Base-by-base conservation (phyloP, 2,113 vertebrate genomes). In the Brachirus orientalis region DNA sequence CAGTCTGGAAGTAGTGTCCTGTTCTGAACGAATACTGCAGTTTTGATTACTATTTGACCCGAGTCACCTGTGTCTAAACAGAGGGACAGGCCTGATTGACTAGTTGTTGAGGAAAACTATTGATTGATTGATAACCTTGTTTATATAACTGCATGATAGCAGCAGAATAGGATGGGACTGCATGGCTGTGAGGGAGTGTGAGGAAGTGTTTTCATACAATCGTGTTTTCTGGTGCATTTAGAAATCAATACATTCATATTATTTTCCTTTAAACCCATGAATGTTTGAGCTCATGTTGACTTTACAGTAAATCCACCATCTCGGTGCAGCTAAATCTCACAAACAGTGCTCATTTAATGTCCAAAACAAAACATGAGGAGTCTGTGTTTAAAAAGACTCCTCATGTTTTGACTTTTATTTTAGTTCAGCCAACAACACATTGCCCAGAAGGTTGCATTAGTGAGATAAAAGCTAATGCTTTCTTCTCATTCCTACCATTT, bases 141-240 rank as follows among this genome's bases (percentile, higher is more conserved):
- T 88, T 86, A 87, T 74, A 6, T 82, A 87, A 86, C 45, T 44
- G 2, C 43, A 11, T 36, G 57, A 68, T 71, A 44, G 51, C 61
- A 57, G 48, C n/a, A 2, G 33, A 56, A 53, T 17, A 14, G 67
- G 51, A 67, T 22, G 35, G 33, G 12, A 51, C 43, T 41, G 47
- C n/a, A 16, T 1, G 37, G 10, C 17, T 20, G 60, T 35, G 50
- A 14, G 8, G 43, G 66, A 45, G 41, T 1, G 14, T 55, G 61
- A 56, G 13, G 47, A 17, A 17, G 17, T 50, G 0, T 63, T 56
- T 50, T 40, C 5, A 19, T 16, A 36, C 40, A 37, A 10, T 40
- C 1, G 11, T 10, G n/a, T 35, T 8, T 12, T 59, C 7, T 40
- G 46, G 6, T 64, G 46, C n/a, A 17, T 45, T n/a, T n/a, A n/a